A percentile compares a stretch with the other conserved stretches of the same genome.
These are phyloP conservation scores for Lycocerus yunnanus DNA, from an alignment of 2,888 invertebrate genomes.

Conservation along the genomic window DNA sequence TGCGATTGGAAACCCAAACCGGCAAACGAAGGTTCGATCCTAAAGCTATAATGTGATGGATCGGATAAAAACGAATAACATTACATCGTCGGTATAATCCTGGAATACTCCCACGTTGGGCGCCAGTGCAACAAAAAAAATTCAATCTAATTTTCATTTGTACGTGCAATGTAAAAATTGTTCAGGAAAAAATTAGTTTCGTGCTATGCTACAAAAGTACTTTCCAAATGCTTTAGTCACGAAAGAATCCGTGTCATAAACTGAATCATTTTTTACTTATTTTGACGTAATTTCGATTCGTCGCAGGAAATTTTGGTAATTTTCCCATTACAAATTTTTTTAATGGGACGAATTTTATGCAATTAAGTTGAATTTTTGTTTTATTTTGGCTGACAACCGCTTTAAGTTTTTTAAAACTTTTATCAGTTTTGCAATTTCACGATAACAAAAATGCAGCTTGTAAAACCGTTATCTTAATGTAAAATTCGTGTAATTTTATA, in stretches of 20 bases:
- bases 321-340: neutral
- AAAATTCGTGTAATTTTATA: neutral
- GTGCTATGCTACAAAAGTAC: neutral
- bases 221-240: neutral
- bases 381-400: neutral
- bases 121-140: neutral
- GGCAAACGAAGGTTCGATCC: neutral
- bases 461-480: neutral
- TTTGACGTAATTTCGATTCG: neutral
- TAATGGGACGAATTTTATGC: neutral
- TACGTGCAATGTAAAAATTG: neutral
- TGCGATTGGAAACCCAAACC: neutral
- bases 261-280: neutral
- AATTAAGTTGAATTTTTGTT: too few species aligned
- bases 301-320: neutral
- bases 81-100: neutral
- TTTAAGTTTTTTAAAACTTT: neutral
- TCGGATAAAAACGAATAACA: neutral
- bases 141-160: neutral
- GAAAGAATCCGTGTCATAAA: neutral
- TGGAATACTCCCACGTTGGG: neutral
- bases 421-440: neutral
- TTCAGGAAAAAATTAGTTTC: neutral
- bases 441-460: neutral
- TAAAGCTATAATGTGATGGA: neutral